Evolutionary conservation across 2,113 vertebrate species (phyloP).

Genomic region (Osmerus eperlanus): DNA sequence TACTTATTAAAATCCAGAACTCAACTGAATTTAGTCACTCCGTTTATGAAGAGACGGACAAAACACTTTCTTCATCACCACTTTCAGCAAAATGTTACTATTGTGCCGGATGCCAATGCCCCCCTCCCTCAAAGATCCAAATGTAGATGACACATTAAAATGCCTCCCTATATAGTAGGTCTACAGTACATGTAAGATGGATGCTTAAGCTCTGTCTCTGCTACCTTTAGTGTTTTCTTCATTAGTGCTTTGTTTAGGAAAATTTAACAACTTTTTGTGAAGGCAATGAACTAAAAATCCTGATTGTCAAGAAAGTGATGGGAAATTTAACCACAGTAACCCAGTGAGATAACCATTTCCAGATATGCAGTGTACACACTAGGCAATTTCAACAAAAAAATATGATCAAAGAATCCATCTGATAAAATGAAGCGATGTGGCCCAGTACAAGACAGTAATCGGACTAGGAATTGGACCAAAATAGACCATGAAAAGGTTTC

Average conservation of each 20-base stretch:
- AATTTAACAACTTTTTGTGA: slow-evolving; percentile 7
- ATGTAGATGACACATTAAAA: too few species aligned
- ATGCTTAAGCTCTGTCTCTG: not conserved
- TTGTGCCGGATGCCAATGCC: too few species aligned
- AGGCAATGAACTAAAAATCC: slow-evolving; percentile 19
- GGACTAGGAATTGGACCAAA: slow-evolving; percentile 24
- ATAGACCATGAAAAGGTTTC: slow-evolving; percentile 29
- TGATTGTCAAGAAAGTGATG: slow-evolving; percentile 15
- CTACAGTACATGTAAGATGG: too few species aligned
- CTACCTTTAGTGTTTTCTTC: slow-evolving; percentile 3
- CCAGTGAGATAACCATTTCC: slow-evolving; percentile 23
- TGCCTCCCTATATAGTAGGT: too few species aligned
- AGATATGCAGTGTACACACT: slow-evolving; percentile 31
- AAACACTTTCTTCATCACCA: too few species aligned
- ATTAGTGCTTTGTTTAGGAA: slow-evolving; percentile 18
- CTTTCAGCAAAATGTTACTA: too few species aligned
- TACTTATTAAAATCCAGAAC: too few species aligned
- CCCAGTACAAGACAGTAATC: slow-evolving; percentile 25
- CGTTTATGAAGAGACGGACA: too few species aligned
- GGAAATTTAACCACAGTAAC: slow-evolving; percentile 8
- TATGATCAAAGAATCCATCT: slow-evolving; percentile 22
- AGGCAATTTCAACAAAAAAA: slow-evolving; percentile 6
- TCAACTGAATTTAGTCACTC: too few species aligned
- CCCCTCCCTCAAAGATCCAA: too few species aligned
- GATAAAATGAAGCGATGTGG: slow-evolving; percentile 24